phyloP scores from a whole-genome alignment of 2,888 invertebrate species.

The Blastobasis lacticolella region DNA sequence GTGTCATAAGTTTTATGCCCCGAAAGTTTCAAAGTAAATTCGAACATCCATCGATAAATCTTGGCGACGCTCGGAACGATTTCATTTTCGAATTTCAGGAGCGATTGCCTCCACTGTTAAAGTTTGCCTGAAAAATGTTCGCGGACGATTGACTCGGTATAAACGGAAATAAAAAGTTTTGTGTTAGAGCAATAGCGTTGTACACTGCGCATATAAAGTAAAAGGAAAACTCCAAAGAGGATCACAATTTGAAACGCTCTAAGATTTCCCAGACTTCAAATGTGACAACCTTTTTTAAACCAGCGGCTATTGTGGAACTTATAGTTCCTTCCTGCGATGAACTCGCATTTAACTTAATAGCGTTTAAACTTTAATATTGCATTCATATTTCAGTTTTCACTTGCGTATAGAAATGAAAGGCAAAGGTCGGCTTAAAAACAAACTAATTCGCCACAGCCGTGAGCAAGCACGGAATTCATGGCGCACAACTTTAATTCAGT shows the following conservation, averaged over 20 bases:
- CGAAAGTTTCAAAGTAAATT: conserved; percentile 72
- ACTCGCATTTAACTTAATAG: conserved; percentile 23
- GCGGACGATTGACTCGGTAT: conserved; percentile 73
- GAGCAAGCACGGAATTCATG: conserved; percentile 52
- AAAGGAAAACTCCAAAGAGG: conserved; percentile 49
- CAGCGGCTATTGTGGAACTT: conserved; percentile 39
- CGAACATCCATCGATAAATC: conserved; percentile 74
- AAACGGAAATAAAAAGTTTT: conserved; percentile 74
- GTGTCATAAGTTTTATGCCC: conserved; percentile 73
- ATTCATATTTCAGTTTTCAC: conserved; percentile 20
- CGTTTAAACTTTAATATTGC: conserved; percentile 25
- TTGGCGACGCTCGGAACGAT: conserved; percentile 72
- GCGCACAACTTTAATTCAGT: conserved; percentile 60
- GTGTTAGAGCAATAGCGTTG: conserved; percentile 68
- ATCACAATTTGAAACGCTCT: conserved; percentile 55
- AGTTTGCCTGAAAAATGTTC: conserved; percentile 75
- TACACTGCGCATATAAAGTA: conserved; percentile 66
- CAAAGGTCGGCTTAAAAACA: conserved; percentile 32
- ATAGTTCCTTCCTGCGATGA: conserved; percentile 20
- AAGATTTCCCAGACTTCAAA: conserved; percentile 47
- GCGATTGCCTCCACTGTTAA: conserved; percentile 74
- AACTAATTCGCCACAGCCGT: conserved; percentile 40
- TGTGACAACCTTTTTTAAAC: conserved; percentile 49
- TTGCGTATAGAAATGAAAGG: conserved; percentile 7
- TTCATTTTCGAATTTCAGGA: conserved; percentile 75